Base-by-base conservation (phyloP, 2,888 invertebrate species). In the Caradrina kadenii region DNA sequence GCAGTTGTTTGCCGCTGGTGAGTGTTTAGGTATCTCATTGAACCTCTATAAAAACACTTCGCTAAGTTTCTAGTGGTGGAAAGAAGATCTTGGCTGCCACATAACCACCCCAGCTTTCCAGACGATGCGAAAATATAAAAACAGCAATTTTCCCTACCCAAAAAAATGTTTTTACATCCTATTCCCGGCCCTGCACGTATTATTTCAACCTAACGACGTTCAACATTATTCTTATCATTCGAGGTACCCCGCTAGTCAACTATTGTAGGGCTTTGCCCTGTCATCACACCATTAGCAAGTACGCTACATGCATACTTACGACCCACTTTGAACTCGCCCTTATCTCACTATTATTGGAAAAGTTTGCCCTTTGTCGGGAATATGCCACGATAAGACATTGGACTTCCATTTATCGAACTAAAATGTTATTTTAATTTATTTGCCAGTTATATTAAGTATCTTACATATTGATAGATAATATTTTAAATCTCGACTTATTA, bases 291-390 rank as follows among this genome's bases (percentile, higher is more conserved):
- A 88, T 90, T 88, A 90, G 77, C 81, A 80, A 78, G 70, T 73
- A 86, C 87, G 86, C 79, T 80, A 73, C 81, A 80, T 86, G 88
- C 87, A 89, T 90, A 88, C 85, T 86, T 87, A 91, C 86, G 81
- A 86, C 86, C 84, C 75, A 78, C 76, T 82, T 79, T 84, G 81
- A 85, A 82, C 84, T 84, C 73, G 49, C 80, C 83, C 81, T 87
- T 87, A 88, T 84, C 80, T 70, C 64, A 75, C 59, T 79, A 79
- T 82, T 87, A 86, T 84, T 87, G 79, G 81, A 86, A 85, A 86
- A 84, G 69, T 87, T 89, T 88, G 86, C 83, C 86, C 86, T 80
- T 76, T 86, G 73, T 75, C 60, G 54, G 79, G 73, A 76, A 82
- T 79, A 81, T 79, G 80, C 63, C 54, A 35, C 63, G 74, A 81